These are phyloP conservation scores for Clitarchus hookeri DNA, from an alignment of 2,888 invertebrate species.

Conservation along the genomic window DNA sequence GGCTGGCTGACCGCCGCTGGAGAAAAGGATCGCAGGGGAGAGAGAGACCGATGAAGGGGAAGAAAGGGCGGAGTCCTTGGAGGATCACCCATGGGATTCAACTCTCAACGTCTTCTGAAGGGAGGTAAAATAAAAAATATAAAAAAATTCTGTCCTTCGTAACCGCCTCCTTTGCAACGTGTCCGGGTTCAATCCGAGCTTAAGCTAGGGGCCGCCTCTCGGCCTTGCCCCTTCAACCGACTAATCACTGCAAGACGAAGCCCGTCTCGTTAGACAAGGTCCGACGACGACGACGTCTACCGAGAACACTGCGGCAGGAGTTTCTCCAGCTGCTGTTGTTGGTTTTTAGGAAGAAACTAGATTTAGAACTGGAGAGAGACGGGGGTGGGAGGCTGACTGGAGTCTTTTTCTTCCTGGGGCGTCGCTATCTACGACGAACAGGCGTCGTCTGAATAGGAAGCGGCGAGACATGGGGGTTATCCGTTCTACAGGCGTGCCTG, in stretches of 20 bases:
- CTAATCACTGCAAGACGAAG: background rate
- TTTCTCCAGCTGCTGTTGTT: background rate
- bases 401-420: background rate
- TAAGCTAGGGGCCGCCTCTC: background rate
- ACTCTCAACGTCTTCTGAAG: background rate
- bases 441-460: background rate
- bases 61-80: background rate
- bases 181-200: background rate
- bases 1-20: slow-evolving; percentile 8
- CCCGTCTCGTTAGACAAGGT: background rate
- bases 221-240: background rate
- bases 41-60: background rate
- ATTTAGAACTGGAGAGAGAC: background rate
- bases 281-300: too few relatives aligned
- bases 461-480: background rate
- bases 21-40: background rate
- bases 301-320: background rate
- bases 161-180: slow-evolving; percentile 1
- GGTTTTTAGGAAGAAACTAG: background rate
- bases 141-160: background rate
- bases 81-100: background rate
- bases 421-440: background rate
- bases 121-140: background rate
- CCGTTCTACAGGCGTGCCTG: background rate
- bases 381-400: background rate